These are phyloP conservation scores for Zaprionus nigranus DNA, from an alignment of 1,140 invertebrate genomes.

Conservation along the genomic window DNA sequence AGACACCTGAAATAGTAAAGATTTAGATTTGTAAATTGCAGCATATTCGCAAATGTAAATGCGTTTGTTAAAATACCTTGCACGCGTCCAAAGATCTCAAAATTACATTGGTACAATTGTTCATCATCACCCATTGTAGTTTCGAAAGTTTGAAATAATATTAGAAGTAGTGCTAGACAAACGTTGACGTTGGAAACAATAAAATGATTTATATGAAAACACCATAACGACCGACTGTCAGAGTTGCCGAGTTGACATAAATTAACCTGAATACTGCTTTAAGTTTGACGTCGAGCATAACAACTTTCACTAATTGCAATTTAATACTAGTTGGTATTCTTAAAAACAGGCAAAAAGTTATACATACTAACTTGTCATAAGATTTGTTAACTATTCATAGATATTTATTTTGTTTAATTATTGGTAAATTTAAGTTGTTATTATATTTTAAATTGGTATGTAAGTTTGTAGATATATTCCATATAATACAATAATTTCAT, in stretches of 20 bases:
- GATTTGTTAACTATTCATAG: no score
- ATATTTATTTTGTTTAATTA: no score
- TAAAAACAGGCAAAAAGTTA: background rate
- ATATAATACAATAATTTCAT: no score
- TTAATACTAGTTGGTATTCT: background rate
- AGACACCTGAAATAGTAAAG: slow-evolving; percentile 56
- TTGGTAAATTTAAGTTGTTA: no score
- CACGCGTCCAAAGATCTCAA: slow-evolving; percentile 12
- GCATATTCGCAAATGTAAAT: background rate
- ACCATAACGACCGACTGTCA: background rate
- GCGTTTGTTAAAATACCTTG: slow-evolving; percentile 8
- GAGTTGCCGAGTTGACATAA: slow-evolving; percentile 46
- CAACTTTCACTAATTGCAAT: background rate
- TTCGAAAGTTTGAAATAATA: background rate
- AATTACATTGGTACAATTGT: slow-evolving; percentile 1
- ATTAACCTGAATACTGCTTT: background rate
- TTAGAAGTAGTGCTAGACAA: background rate
- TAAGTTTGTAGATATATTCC: no score
- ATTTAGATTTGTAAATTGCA: background rate
- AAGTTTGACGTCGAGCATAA: background rate
- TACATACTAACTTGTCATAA: background rate
- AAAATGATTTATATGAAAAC: background rate
- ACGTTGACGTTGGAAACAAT: background rate
- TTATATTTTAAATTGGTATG: no score
- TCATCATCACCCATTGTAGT: background rate